phyloP scores from a whole-genome alignment of 1,140 invertebrate genomes.

The Diplogasteroides magnus region DNA sequence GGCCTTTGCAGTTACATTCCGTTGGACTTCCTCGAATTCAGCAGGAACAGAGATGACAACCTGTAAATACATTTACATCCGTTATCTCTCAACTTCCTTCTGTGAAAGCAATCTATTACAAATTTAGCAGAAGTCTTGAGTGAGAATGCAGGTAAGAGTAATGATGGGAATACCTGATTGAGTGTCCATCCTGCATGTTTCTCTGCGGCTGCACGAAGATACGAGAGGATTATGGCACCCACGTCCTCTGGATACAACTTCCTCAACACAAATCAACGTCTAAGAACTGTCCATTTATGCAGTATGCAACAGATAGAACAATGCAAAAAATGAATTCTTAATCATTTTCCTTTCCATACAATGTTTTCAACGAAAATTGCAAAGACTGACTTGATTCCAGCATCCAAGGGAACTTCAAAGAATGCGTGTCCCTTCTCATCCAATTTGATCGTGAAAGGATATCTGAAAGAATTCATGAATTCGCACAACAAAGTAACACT shows the following conservation, averaged over 20 bases:
- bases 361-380: too few species aligned
- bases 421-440: constrained; percentile 44
- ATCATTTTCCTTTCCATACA: too few species aligned
- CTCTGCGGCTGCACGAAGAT: constrained; percentile 41
- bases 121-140: too few species aligned
- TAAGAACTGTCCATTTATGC: too few species aligned
- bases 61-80: too few species aligned
- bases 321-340: too few species aligned
- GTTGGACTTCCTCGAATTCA: constrained; percentile 47
- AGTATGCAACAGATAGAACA: too few species aligned
- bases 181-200: constrained; percentile 26
- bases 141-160: too few species aligned
- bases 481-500: constrained; percentile 7
- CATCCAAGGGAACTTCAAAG: constrained; percentile 42
- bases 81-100: too few species aligned
- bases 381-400: constrained; percentile 13
- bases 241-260: constrained; percentile 47
- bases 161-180: constrained; percentile 33
- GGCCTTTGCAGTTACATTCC: constrained; percentile 45
- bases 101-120: too few species aligned
- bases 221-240: constrained; percentile 48
- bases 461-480: constrained; percentile 38
- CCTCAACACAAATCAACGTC: constrained; percentile 26
- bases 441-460: constrained; percentile 48
- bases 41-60: constrained; percentile 54